Evolutionary conservation across 2,888 invertebrate genomes (phyloP).

Genomic region (Dinocampus coccinellae): DNA sequence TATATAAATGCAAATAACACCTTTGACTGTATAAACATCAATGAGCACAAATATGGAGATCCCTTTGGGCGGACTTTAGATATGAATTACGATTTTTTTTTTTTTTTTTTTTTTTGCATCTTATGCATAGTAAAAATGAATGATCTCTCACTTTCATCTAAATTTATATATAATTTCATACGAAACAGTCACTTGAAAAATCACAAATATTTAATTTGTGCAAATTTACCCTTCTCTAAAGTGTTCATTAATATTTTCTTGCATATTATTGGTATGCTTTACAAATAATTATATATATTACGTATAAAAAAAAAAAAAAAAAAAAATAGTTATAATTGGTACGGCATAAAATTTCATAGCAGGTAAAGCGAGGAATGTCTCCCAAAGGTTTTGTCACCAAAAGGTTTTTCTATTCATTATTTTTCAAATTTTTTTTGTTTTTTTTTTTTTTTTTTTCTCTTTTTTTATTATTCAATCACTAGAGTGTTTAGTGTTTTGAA

Average conservation of each 20-base stretch:
- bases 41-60: conserved; percentile 27
- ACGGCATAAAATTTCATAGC: conserved; percentile 55
- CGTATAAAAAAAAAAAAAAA: conserved; percentile 36
- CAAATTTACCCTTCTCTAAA: neutral
- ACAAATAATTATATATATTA: conserved; percentile 15
- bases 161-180: neutral
- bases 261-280: neutral
- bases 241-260: conserved; percentile 9
- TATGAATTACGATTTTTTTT: neutral
- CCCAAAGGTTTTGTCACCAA: conserved; percentile 36
- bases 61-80: conserved; percentile 11
- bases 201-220: neutral
- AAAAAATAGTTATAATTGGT: conserved; percentile 48
- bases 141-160: neutral
- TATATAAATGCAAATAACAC: neutral
- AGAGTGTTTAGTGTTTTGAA: conserved; percentile 54
- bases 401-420: conserved; percentile 20
- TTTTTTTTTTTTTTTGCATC: neutral
- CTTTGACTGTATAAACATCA: conserved; percentile 3
- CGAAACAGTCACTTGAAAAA: neutral
- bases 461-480: no score
- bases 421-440: conserved; percentile 1
- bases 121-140: neutral
- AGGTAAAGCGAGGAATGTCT: conserved; percentile 53
- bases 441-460: neutral